Percentiles rank a stretch among this genome's conserved stretches.
These are phyloP conservation scores for Ophioderma brevispina DNA, from an alignment of 35 echinoderm and acorn worm genomes.

Conservation along the genomic window DNA sequence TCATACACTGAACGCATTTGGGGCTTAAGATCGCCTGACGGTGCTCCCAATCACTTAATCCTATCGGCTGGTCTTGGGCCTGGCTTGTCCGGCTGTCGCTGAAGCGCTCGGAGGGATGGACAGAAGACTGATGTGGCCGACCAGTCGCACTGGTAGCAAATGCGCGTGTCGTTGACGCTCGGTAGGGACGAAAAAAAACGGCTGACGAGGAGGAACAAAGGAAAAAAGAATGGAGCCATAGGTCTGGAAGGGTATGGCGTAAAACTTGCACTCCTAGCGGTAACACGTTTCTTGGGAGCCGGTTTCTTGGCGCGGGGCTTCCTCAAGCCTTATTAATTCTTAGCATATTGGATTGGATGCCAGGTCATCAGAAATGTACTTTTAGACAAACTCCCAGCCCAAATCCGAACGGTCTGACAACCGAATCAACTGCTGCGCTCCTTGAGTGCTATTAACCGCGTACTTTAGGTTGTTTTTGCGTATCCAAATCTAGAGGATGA, in stretches of 20 bases:
- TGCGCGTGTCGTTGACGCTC: too few species aligned
- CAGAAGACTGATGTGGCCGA: too few species aligned
- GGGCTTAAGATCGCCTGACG: too few species aligned
- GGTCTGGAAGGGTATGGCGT: not conserved
- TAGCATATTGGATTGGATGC: conserved; percentile 4
- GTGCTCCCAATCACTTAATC: too few species aligned
- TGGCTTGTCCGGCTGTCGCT: too few species aligned
- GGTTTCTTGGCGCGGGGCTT: conserved; percentile 16
- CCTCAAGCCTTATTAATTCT: conserved; percentile 25
- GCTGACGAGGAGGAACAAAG: not conserved
- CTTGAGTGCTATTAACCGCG: not conserved
- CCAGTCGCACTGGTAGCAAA: too few species aligned
- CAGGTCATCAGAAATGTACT: conserved; percentile 28
- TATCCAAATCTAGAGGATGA: not conserved
- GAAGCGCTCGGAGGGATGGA: too few species aligned
- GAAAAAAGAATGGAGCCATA: too few species aligned
- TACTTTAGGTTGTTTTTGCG: not conserved
- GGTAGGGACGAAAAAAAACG: conserved; percentile 21
- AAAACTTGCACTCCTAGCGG: not conserved
- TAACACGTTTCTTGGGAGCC: not conserved
- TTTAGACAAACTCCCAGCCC: conserved; percentile 34
- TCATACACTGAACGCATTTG: too few species aligned
- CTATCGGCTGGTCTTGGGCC: too few species aligned
- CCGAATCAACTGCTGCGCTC: conserved; percentile 26
- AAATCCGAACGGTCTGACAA: conserved; percentile 26